A percentile compares a stretch with the other conserved stretches of the same genome.
Conservation (phyloP, 2,888 invertebrate species). For the Therioaphis trifolii region DNA sequence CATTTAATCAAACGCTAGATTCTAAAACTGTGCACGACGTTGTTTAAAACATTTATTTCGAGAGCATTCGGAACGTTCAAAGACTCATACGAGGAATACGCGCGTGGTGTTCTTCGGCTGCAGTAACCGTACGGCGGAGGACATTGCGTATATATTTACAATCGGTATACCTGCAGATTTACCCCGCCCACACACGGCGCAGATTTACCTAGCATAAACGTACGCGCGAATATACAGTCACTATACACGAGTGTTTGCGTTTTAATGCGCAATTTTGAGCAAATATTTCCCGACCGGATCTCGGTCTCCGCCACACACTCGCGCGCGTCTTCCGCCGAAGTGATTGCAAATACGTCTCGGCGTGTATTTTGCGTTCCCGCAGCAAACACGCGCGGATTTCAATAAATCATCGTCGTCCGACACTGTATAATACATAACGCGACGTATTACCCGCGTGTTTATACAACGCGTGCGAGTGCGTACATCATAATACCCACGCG, state of each 20-base stretch:
- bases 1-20: not conserved
- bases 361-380: not conserved
- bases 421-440: too few species aligned
- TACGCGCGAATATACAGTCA: too few species aligned
- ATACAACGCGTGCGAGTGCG: too few species aligned
- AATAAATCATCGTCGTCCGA: slow-evolving; percentile 3
- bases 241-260: not conserved
- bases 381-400: not conserved
- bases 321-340: not conserved
- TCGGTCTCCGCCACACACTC: not conserved
- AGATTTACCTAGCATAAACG: too few species aligned
- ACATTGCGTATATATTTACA: not conserved
- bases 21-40: not conserved
- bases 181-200: too few species aligned
- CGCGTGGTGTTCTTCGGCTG: too few species aligned
- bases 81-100: not conserved
- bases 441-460: too few species aligned
- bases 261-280: slow-evolving; percentile 23
- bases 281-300: slow-evolving; percentile 27
- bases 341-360: not conserved
- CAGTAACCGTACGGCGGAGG: not conserved
- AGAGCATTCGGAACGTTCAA: not conserved
- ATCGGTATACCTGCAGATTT: not conserved
- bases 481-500: too few species aligned
- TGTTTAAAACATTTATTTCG: not conserved